Percentiles rank a stretch among this genome's conserved stretches.
Evolutionary conservation across 2,113 vertebrate genomes (phyloP).

Genomic region (Sinocyclocheilus anshuiensis): DNA sequence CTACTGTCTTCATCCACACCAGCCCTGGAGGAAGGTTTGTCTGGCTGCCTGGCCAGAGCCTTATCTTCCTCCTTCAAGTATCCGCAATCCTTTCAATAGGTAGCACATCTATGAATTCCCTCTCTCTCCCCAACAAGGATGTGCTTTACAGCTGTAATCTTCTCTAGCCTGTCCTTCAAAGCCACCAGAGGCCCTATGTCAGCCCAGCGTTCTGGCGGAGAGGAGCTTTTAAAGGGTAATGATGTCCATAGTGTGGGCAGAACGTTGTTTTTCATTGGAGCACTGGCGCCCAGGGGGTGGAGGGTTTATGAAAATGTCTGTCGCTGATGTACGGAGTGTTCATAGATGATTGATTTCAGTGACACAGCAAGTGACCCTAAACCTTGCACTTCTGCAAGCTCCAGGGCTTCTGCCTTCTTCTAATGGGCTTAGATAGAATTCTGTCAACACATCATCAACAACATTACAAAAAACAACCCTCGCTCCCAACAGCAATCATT

Average conservation of each 20-base stretch:
- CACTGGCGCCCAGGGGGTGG: not conserved
- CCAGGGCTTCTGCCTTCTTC: constrained; percentile 23
- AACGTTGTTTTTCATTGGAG: constrained; percentile 20
- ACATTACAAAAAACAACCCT: not conserved
- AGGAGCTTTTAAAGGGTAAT: constrained; percentile 30
- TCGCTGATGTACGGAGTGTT: constrained; percentile 1
- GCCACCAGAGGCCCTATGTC: constrained; percentile 6
- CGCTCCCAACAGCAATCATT: constrained; percentile 5
- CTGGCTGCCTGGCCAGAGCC: not conserved
- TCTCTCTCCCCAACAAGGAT: not conserved
- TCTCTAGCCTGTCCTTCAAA: constrained; percentile 42
- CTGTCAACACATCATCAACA: constrained; percentile 40
- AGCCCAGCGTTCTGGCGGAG: not conserved
- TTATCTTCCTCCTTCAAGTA: constrained; percentile 1
- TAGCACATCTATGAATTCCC: not conserved
- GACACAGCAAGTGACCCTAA: constrained; percentile 27
- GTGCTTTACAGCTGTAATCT: constrained; percentile 30
- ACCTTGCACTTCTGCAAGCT: constrained; percentile 34
- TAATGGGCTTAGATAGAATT: constrained; percentile 33
- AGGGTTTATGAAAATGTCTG: constrained; percentile 34
- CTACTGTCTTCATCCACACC: not conserved
- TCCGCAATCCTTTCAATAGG: constrained; percentile 1
- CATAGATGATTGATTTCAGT: constrained; percentile 36
- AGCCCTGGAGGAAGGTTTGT: constrained; percentile 20
- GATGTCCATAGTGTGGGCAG: constrained; percentile 37